Base-by-base conservation (phyloP, 53 echinoderm and acorn worm genomes). In the Holothuria scabra region DNA sequence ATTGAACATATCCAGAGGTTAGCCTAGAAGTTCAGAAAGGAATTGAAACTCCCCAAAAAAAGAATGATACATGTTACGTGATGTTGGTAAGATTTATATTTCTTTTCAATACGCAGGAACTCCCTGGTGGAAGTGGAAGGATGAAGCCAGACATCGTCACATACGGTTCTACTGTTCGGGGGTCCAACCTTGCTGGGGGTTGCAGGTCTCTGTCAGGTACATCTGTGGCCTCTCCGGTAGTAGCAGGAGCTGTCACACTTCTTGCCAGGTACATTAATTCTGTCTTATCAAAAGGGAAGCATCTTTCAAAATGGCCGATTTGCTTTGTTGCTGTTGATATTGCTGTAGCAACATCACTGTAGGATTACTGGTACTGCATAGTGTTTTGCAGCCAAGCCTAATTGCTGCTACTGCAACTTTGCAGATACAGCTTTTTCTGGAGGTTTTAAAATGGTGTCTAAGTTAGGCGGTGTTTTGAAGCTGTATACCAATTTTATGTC, bases 71-170 rank as follows among this genome's bases (percentile, higher is more conserved):
- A 52, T 14, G 52, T 52, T 18, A 52, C 8, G 14, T 52, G 18
- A 18, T 16, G 14, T 52, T 18, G 52, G 18, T 18, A 6, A 52
- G 52, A 16, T 52, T 52, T 78, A 30, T 22, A 22, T 78, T 3
- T 78, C 28, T 0, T 57, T 11, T 32, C 16, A 5, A 29, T 22
- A 12, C 9, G 25, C 78, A 97, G 99, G 99, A 99, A 85, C 83
- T 99, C 14, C 99, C 99, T 21, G 90, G 91, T 4, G 99, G 99
- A 3, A 93, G 95, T 81, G 99, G 99, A 2, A 86, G 99, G 46
- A 83, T 99, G 52, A 99, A 99, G 79, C 99, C 94, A 26, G 99
- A 99, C 72, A 95, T 99, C 34, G 99, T 99, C 25, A 99, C 99
- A 2, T 94, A 94, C 30, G 94, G 97, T 23, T 97, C 99, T 28